These are phyloP conservation scores for Pseudorhombus dupliciocellatus DNA, from an alignment of 2,113 vertebrate species.

Conservation along the genomic window DNA sequence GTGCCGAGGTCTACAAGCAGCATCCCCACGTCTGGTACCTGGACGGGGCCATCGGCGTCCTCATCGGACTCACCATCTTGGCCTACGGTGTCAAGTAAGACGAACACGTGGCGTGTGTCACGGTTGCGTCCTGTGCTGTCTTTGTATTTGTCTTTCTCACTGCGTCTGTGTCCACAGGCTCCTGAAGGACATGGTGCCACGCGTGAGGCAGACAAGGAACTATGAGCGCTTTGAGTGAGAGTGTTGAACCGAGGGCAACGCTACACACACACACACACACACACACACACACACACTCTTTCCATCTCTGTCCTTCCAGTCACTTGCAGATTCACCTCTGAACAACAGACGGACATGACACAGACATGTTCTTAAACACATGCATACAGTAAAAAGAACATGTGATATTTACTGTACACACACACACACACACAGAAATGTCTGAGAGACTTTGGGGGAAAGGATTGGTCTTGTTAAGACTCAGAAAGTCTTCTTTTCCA, in stretches of 20 bases:
- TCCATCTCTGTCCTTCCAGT: conserved; percentile 35
- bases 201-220: conserved; percentile 91
- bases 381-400: background rate
- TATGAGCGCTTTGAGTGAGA: conserved; percentile 97
- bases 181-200: conserved; percentile 92
- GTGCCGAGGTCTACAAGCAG: conserved; percentile 94
- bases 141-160: background rate
- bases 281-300: conserved; percentile 24
- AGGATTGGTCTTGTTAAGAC: conserved; percentile 5
- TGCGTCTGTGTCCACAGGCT: conserved; percentile 80
- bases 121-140: too few relatives aligned
- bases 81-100: conserved; percentile 96
- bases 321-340: background rate
- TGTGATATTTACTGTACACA: background rate
- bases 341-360: background rate
- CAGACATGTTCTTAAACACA: conserved; percentile 13
- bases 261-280: conserved; percentile 11
- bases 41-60: conserved; percentile 91
- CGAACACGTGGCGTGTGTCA: too few relatives aligned
- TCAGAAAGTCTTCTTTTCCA: background rate
- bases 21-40: conserved; percentile 92
- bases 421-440: background rate
- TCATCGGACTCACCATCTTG: conserved; percentile 95
- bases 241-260: conserved; percentile 22
- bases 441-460: conserved; percentile 22